These are phyloP conservation scores for Mimas tiliae DNA, from an alignment of 2,888 invertebrate genomes.

Conservation along the genomic window DNA sequence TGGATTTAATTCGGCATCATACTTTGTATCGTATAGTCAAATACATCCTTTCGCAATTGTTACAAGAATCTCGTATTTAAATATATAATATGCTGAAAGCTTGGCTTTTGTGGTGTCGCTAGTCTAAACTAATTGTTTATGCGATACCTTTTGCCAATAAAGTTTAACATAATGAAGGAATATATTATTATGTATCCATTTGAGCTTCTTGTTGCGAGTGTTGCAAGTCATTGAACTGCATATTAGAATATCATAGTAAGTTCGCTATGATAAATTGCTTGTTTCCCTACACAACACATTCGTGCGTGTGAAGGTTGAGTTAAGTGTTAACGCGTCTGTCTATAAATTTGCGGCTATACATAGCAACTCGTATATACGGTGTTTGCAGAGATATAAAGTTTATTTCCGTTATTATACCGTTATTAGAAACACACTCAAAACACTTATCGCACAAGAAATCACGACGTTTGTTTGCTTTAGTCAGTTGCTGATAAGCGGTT, in stretches of 20 bases:
- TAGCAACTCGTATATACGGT: constrained; percentile 26
- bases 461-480: constrained; percentile 47
- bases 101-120: background rate
- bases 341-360: constrained; percentile 7
- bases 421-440: constrained; percentile 37
- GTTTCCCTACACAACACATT: constrained; percentile 16
- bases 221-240: constrained; percentile 21
- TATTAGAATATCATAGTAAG: constrained; percentile 15
- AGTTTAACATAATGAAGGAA: background rate
- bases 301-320: constrained; percentile 3
- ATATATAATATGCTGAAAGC: background rate
- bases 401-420: constrained; percentile 34
- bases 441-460: constrained; percentile 43
- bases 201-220: constrained; percentile 11
- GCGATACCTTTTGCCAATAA: background rate
- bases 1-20: constrained; percentile 24
- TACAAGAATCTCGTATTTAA: background rate
- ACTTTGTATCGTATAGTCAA: background rate
- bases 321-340: background rate
- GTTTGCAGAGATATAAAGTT: constrained; percentile 36
- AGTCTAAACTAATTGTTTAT: background rate
- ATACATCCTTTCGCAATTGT: background rate
- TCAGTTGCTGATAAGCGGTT: constrained; percentile 52
- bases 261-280: constrained; percentile 16
- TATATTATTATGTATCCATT: constrained; percentile 12